These are phyloP conservation scores for Toxotes jaculatrix DNA, from an alignment of 2,113 vertebrate genomes.

Conservation along the genomic window DNA sequence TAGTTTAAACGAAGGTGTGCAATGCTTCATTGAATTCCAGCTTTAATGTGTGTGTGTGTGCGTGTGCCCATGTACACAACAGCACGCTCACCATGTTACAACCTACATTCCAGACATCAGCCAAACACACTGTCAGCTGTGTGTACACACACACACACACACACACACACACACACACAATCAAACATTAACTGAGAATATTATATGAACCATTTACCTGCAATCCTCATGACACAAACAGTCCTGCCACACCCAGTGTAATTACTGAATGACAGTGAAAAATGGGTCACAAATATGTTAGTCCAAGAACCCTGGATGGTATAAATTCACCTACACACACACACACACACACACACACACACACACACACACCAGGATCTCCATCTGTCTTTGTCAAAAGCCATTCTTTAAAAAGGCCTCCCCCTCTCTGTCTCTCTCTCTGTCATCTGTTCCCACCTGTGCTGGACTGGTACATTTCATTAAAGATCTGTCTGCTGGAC, in stretches of 20 bases:
- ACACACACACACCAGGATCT: slow-evolving; percentile 8
- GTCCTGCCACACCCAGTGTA: neutral
- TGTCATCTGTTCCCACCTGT: neutral
- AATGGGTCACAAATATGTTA: slow-evolving; percentile 21
- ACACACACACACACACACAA: too few relatives aligned
- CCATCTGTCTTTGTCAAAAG: slow-evolving; percentile 29
- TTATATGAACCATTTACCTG: slow-evolving; percentile 9
- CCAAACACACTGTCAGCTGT: neutral
- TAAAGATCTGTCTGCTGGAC: neutral
- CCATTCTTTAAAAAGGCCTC: slow-evolving; percentile 33
- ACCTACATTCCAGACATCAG: neutral
- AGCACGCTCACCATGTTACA: neutral
- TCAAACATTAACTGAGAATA: neutral
- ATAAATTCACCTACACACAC: slow-evolving; percentile 10
- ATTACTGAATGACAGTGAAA: slow-evolving; percentile 31
- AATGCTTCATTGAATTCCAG: neutral
- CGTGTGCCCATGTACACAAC: neutral
- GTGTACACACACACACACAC: neutral
- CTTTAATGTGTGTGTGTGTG: neutral
- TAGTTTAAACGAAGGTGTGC: neutral
- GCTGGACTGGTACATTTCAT: neutral
- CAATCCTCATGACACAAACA: neutral
- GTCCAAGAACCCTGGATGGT: neutral
- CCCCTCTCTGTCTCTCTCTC: neutral
- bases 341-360: slow-evolving; percentile 24